These are phyloP conservation scores for Hephaestus fuliginosus DNA, from an alignment of 2,797 vertebrate genomes.

Conservation along the genomic window DNA sequence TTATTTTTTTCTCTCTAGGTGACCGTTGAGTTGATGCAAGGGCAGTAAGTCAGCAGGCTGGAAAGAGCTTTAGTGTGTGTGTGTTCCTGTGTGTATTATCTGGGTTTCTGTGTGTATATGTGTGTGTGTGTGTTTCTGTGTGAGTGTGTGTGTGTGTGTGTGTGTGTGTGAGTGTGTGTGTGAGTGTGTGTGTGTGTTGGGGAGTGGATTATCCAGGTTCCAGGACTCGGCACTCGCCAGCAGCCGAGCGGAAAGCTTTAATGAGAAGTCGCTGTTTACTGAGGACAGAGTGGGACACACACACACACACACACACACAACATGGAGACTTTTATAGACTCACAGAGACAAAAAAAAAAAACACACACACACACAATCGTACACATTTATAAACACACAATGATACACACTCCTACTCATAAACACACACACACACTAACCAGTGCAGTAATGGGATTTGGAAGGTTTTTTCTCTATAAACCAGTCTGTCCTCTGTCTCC, in stretches of 20 bases:
- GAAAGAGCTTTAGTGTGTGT: conserved; percentile 53
- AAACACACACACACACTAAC: conserved; percentile 52
- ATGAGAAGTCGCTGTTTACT: conserved; percentile 80
- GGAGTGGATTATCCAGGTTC: conserved; percentile 81
- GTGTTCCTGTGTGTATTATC: conserved; percentile 4
- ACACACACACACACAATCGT: conserved; percentile 21
- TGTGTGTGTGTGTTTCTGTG: not conserved
- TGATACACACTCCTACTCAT: conserved; percentile 39
- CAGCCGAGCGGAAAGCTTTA: conserved; percentile 80
- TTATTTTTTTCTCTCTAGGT: conserved; percentile 57
- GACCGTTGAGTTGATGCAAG: conserved; percentile 57
- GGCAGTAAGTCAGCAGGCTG: conserved; percentile 61
- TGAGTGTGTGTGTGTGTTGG: conserved; percentile 39
- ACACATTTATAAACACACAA: conserved; percentile 32
- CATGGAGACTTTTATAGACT: conserved; percentile 33
- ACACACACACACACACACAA: conserved; percentile 36
- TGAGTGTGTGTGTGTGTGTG: not conserved
- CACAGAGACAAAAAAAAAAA: conserved; percentile 37
- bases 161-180: conserved; percentile 49
- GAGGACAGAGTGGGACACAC: conserved; percentile 71
- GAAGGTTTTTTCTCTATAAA: conserved; percentile 71
- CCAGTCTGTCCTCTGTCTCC: conserved; percentile 71
- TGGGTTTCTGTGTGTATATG: conserved; percentile 15
- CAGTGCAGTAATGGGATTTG: conserved; percentile 76
- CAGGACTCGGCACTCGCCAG: conserved; percentile 64